Evolutionary conservation across 1,140 invertebrate genomes (phyloP), one percentile per base, ranked within the genome.

Genomic region (Drosophila kepulauana): DNA sequence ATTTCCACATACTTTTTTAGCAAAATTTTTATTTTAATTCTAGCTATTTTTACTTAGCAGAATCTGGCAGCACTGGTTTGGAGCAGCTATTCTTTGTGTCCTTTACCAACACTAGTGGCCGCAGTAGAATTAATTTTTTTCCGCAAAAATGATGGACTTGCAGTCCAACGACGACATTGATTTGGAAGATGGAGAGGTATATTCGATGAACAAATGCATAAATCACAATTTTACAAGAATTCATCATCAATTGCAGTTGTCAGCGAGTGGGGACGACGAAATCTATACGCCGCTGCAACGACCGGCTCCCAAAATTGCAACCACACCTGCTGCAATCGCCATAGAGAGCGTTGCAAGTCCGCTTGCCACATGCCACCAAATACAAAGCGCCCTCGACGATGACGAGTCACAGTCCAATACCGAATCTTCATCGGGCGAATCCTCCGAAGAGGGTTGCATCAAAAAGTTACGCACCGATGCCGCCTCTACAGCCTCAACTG

Each of bases 221-320:
- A 15, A 3, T 38, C 33, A 38, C 5, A 65, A 20, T 5, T 5
- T 33, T 16, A 41, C 20, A 46, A 38, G n/a, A 46, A 35, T 15
- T 15, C 48, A 43, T 57, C 13, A 38, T 33, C 51, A 48, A 75
- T 76, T 63, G 28, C 76, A 84, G 85, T 86, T 81, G 45, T 81
- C 76, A 62, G 81, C 82, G 0, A 90, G 82, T 46, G 79, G 68
- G 25, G 77, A 91, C 54, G 90, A 92, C 33, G 91, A 90, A 67
- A 81, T 84, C 30, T 94, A 94, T 70, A 93, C 87, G 30, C 93
- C 93, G 38, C 66, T 94, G 64, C 92, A 93, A 79, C 84, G 93
- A 67, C 93, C 93, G 49, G 64, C 81, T 20, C 66, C 78, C 54
- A 45, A 41, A 41, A 46, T 20, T 61, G 56, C 79, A 41, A 46